Percentiles rank a stretch among this genome's conserved stretches.
Conservation (phyloP, 2,888 invertebrate genomes). For the Hirtodrosophila confusa region DNA sequence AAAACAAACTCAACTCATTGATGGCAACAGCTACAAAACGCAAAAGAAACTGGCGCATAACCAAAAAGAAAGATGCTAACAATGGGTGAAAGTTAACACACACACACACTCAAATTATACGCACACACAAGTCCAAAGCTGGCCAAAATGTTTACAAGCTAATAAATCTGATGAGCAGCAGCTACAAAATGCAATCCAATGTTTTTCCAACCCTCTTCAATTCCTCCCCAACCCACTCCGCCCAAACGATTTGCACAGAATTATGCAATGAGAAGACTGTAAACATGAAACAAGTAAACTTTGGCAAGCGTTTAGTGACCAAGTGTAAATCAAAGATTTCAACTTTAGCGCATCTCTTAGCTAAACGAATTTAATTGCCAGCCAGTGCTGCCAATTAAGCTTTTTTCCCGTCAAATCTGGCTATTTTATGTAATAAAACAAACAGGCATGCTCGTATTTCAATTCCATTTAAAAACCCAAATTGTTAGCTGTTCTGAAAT, state of each 20-base stretch:
- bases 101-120: constrained; percentile 5
- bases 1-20: constrained; percentile 40
- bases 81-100: constrained; percentile 76
- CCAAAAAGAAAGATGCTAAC: constrained; percentile 78
- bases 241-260: constrained; percentile 32
- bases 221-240: background rate
- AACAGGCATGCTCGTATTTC: too few relatives aligned
- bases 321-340: constrained; percentile 61
- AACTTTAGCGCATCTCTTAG: constrained; percentile 31
- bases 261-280: constrained; percentile 41
- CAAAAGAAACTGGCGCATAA: constrained; percentile 64
- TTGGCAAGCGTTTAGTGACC: constrained; percentile 55
- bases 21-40: constrained; percentile 29
- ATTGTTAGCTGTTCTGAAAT: too few relatives aligned
- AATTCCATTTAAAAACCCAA: too few relatives aligned
- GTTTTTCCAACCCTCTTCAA: background rate
- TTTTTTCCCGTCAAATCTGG: too few relatives aligned
- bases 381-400: too few relatives aligned
- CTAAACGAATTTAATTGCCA: constrained; percentile 11
- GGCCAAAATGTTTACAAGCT: constrained; percentile 61
- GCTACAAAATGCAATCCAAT: constrained; percentile 1
- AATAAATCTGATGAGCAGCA: constrained; percentile 44
- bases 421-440: too few relatives aligned
- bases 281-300: background rate
- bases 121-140: constrained; percentile 13